Base-by-base conservation (phyloP, 2,888 invertebrate species). In the Ophion costatus region DNA sequence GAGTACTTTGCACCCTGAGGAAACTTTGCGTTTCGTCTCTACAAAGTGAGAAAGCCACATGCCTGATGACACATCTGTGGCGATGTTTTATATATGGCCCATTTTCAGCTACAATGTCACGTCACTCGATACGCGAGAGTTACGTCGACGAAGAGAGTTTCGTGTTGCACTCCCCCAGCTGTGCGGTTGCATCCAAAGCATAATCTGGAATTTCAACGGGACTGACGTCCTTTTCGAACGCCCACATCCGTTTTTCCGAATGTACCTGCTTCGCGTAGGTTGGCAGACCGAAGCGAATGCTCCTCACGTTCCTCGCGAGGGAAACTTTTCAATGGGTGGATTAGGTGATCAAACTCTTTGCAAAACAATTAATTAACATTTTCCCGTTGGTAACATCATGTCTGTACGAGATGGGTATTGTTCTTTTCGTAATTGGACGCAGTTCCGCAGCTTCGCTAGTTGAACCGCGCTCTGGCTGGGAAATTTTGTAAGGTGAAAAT, bases 361-460 rank as follows among this genome's bases (percentile, higher is more conserved):
- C 64, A 80, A 82, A 89, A 86, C 87, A 87, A 91, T 91, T 91
- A 91, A 91, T 91, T 91, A 90, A 90, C 90, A 89, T 88, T 91
- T 89, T 86, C 89, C 90, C 91, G 92, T 92, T 91, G 90, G 87
- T 87, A 83, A 80, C 87, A 78, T 89, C 87, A 77, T 86, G 38
- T 69, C 81, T 67, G 79, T 71, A 69, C 63, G 70, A 75, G 74
- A 78, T 80, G 81, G 71, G 83, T 17, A 88, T 88, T 87, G 86
- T 89, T 80, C 67, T 77, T 66, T 77, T 79, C 86, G 88, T 90
- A 90, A 90, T 90, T 90, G 88, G 88, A 89, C 82, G 88, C 84
- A 80, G 85, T 86, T 84, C 82, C 59, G 63, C 71, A 74, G 74
- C 85, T 82, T 69, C 66, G 59, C 20, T 9, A 80, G 82, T 76